phyloP scores from a whole-genome alignment of 2,113 vertebrate species.

The Macaca nemestrina region DNA sequence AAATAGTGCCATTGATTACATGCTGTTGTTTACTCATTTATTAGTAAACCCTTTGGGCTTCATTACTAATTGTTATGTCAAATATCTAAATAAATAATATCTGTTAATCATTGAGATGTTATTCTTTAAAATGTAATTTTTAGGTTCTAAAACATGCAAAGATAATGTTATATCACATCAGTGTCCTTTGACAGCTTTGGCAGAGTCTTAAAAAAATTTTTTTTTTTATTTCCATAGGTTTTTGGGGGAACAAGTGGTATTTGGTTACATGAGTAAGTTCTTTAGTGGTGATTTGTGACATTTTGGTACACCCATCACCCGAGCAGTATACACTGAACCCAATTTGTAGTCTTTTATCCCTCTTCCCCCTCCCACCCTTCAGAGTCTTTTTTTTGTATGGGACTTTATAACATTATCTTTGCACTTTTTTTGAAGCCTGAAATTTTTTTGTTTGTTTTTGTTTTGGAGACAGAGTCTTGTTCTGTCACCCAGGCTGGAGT shows the following conservation, averaged over 20 bases:
- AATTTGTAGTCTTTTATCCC: no score
- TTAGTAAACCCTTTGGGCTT: not conserved
- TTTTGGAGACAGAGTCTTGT: no score
- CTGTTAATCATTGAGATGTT: conserved; percentile 29
- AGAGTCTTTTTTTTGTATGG: not conserved
- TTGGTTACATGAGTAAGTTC: no score
- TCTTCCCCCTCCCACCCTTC: no score
- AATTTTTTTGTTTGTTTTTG: no score
- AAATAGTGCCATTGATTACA: conserved; percentile 1
- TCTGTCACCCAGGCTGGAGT: no score
- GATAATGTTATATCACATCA: conserved; percentile 7
- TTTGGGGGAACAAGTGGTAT: no score
- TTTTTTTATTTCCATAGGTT: not conserved
- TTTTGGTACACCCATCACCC: no score
- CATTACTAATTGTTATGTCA: not conserved
- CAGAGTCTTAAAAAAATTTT: not conserved
- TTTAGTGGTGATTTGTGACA: no score
- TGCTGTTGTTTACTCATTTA: not conserved
- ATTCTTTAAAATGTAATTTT: conserved; percentile 30
- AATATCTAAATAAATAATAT: not conserved
- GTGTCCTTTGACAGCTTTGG: not conserved
- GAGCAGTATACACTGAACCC: no score
- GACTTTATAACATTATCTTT: not conserved
- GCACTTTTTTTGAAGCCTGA: no score
- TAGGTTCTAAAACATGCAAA: not conserved